Base-by-base conservation (phyloP, 2,113 vertebrate genomes). In the Speoplatyrhinus poulsoni region DNA sequence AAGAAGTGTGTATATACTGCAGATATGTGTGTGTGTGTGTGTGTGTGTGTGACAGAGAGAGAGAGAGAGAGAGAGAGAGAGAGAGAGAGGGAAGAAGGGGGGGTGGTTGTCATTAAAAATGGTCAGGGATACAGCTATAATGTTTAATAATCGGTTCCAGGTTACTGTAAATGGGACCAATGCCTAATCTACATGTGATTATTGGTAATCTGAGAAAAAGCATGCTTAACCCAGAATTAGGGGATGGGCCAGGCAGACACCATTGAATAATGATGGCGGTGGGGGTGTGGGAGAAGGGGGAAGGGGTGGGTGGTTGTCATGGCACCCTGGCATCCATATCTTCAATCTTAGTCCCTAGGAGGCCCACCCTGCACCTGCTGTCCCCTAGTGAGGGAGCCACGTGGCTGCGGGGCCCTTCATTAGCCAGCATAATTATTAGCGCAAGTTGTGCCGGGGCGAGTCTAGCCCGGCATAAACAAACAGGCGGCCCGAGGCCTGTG, bases 391-490 rank as follows among this genome's bases (percentile, higher is more conserved):
- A 95, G 91, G 88, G 91, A 94, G 95, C 93, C 95, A 94, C 91
- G 95, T 96, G 96, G 95, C 98, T 98, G 95, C 94, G 87, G 97
- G 98, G 96, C 95, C 95, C 94, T 96, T 98, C 89, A 99, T 98
- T 99, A 98, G 95, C 92, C 89, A 94, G 95, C 95, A 96, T 98
- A 98, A 99, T 94, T 94, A 93, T 98, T 99, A 98, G 95, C 96
- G 96, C 92, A 91, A 91, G 91, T 95, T 94, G 94, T 93, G 94
- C 95, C 26, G 95, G 94, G 95, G 95, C 95, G 95, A 97, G 96
- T 95, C 96, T 96, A 96, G 95, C 96, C 96, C 96, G 93, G 95
- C 96, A 95, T 98, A 99, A 98, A 98, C 96, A 98, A 98, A 98
- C 96, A 97, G 94, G 89, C 92, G 94, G 93, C 94, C 94, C 69